Evolutionary conservation across 2,113 vertebrate species (phyloP).

Genomic region (Lagopus muta): DNA sequence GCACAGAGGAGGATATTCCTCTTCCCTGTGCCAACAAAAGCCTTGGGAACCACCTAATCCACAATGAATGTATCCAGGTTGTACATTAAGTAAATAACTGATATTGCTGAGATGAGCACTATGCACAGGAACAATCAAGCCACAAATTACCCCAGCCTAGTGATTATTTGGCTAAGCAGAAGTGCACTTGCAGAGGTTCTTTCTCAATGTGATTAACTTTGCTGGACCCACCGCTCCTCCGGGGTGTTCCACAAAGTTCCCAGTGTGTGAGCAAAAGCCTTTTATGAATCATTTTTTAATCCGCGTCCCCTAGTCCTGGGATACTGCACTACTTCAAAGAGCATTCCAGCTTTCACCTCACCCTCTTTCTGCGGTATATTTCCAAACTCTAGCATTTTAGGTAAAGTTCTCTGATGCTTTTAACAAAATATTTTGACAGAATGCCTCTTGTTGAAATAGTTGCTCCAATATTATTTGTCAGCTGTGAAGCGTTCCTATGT

Average conservation of each 20-base stretch:
- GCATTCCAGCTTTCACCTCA: conserved; percentile 46
- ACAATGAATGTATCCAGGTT: fast-evolving
- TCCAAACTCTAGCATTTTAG: background rate
- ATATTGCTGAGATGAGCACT: background rate
- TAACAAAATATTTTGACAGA: background rate
- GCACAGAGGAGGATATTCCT: background rate
- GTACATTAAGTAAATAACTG: background rate
- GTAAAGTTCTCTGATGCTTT: background rate
- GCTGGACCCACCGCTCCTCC: background rate
- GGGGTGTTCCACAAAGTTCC: background rate
- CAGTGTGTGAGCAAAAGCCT: background rate
- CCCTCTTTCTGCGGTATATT: conserved; percentile 27
- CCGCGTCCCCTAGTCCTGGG: conserved; percentile 36
- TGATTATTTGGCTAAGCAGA: background rate
- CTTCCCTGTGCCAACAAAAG: background rate
- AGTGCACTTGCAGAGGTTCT: fast-evolving
- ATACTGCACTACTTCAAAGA: conserved; percentile 34
- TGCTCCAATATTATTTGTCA: background rate
- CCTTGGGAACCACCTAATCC: background rate
- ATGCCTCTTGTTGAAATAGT: background rate
- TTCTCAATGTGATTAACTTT: background rate
- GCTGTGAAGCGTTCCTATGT: fast-evolving
- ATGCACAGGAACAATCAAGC: background rate
- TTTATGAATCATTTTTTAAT: conserved; percentile 61
- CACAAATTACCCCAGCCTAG: background rate